Evolutionary conservation across 2,797 vertebrate genomes (phyloP).

Genomic region (Paguma larvata): DNA sequence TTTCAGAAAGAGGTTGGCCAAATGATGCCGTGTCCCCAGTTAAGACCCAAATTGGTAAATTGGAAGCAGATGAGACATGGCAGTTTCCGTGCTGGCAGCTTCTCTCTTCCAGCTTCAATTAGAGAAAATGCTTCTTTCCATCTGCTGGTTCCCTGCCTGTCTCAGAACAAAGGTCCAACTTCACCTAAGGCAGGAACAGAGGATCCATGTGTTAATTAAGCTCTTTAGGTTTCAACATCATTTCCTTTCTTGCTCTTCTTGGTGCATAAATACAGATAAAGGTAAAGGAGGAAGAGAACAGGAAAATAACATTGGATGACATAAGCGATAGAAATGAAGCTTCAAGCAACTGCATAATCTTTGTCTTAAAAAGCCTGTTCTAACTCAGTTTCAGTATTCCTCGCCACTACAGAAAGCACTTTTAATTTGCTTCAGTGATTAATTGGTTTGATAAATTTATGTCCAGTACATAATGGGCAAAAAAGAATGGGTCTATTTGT

Average conservation of each 20-base stretch:
- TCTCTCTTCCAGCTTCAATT: not conserved
- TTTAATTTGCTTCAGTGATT: not conserved
- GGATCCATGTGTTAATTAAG: not conserved
- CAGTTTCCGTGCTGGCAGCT: not conserved
- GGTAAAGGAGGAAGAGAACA: not conserved
- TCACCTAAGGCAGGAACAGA: not conserved
- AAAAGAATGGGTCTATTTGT: not conserved
- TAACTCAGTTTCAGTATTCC: not conserved
- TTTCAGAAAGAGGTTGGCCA: not conserved
- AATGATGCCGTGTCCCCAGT: not conserved
- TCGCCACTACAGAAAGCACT: not conserved
- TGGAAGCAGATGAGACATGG: slow-evolving; percentile 13
- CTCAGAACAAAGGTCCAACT: not conserved
- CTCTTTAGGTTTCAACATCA: not conserved
- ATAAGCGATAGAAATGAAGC: not conserved
- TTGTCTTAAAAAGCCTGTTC: not conserved
- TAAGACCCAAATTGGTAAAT: not conserved
- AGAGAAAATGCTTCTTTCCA: not conserved
- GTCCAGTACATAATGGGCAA: not conserved
- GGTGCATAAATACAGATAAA: not conserved
- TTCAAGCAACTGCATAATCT: not conserved
- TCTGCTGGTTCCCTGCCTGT: not conserved
- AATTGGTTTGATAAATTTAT: slow-evolving; percentile 9
- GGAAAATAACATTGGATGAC: not conserved
- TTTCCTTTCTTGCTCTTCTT: not conserved